A percentile compares a stretch with the other conserved stretches of the same genome.
These are phyloP conservation scores for Porites lutea DNA, from an alignment of 64 coral and sea anemone species.

Conservation along the genomic window DNA sequence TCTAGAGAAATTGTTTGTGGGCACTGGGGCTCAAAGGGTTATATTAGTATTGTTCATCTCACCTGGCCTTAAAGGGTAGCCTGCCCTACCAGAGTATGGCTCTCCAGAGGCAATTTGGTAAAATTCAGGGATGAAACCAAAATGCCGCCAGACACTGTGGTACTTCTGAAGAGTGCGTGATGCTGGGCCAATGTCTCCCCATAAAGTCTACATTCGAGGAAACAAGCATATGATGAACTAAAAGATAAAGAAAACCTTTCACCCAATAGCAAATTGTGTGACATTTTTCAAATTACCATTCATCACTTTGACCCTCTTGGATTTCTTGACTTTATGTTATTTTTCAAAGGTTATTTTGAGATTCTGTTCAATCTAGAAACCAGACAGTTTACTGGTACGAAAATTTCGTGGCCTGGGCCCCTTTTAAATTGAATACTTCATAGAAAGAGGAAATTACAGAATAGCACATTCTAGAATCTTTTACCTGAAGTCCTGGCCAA, in stretches of 20 bases:
- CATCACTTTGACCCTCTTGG: no score
- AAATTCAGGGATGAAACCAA: constrained; percentile 99
- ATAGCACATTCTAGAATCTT: not conserved
- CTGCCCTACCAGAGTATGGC: constrained; percentile 80
- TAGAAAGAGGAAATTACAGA: not conserved
- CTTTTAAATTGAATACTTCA: not conserved
- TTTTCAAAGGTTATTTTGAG: no score
- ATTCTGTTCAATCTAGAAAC: no score
- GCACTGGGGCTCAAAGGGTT: no score
- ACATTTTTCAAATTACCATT: no score
- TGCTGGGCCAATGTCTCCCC: constrained; percentile 94
- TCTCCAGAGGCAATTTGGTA: constrained; percentile 94
- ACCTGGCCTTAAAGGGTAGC: constrained; percentile 96
- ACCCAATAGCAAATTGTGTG: no score
- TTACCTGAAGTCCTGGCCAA: constrained; percentile 99
- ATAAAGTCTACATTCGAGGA: constrained; percentile 60
- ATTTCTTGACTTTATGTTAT: no score
- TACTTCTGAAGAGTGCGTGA: constrained; percentile 93
- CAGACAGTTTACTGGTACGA: no score
- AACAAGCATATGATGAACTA: not conserved
- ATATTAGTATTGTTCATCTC: not conserved
- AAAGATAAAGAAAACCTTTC: not conserved
- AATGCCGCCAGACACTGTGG: constrained; percentile 94
- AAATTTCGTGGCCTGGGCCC: no score
- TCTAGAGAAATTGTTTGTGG: no score